phyloP scores from a whole-genome alignment of 2,113 vertebrate genomes.

The Pantherophis guttatus region DNA sequence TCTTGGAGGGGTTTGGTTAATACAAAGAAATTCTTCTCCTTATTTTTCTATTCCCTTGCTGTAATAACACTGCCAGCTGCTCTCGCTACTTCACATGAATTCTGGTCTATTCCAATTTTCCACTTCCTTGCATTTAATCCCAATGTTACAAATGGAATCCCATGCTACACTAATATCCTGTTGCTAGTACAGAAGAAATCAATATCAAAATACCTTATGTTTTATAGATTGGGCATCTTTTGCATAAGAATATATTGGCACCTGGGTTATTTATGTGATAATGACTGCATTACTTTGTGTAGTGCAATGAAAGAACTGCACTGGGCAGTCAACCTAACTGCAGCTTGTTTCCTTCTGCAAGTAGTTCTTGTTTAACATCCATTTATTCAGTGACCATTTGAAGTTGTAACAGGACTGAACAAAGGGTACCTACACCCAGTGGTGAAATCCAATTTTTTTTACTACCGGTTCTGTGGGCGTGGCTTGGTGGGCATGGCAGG shows the following conservation, averaged over 20 bases:
- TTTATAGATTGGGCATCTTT: conserved; percentile 67
- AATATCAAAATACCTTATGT: conserved; percentile 74
- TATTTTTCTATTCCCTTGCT: conserved; percentile 61
- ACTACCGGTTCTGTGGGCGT: too few relatives aligned
- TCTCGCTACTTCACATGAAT: conserved; percentile 71
- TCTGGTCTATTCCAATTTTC: conserved; percentile 77
- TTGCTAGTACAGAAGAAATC: conserved; percentile 69
- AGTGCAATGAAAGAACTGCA: not conserved
- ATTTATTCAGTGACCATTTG: not conserved
- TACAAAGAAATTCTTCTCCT: conserved; percentile 43
- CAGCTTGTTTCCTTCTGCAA: not conserved
- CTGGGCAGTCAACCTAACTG: not conserved
- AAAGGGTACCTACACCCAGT: not conserved
- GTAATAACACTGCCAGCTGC: conserved; percentile 59
- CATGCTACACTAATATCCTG: conserved; percentile 70
- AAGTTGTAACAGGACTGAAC: not conserved
- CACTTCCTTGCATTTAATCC: conserved; percentile 75
- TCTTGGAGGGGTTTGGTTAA: not conserved
- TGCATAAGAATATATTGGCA: conserved; percentile 60
- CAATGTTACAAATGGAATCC: conserved; percentile 71
- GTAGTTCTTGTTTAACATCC: not conserved
- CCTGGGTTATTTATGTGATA: conserved; percentile 48
- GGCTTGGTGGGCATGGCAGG: too few relatives aligned
- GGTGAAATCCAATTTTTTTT: too few relatives aligned
- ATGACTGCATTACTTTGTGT: conserved; percentile 40